Base-by-base conservation (phyloP, 2,797 vertebrate species). In the Dermochelys coriacea region DNA sequence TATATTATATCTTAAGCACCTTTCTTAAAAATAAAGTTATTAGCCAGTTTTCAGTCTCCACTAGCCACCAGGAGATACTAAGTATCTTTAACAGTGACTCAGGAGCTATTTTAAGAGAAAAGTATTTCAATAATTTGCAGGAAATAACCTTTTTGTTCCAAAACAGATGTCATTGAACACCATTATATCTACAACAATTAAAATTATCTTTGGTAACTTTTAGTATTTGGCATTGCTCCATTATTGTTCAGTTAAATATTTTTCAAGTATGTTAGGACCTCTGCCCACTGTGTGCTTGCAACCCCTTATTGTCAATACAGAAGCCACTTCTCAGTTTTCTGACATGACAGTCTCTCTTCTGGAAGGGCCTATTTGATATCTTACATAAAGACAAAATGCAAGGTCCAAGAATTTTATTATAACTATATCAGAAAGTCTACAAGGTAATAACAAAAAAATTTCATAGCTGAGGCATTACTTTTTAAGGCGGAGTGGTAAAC, bases 181-280 rank as follows among this genome's bases (percentile, higher is more conserved):
- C 87, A 98, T 98, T 98, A 97, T 98, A 98, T 97, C 97, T 98
- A 98, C 97, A 98, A 98, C 98, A 98, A 98, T 98, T 98, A 98
- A 98, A 98, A 98, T 98, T 97, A 98, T 98, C 98, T 98, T 98
- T 98, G 97, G 98, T 98, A 98, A 98, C 98, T 98, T 98, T 98
- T 97, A 98, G 98, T 96, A 89, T 97, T 96, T 98, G 98, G 98
- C 98, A 95, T 55, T 4, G 92, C 89, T 98, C 98, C 98, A 98
- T 98, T 97, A 98, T 98, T 98, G 98, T 98, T 98, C 98, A 97
- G 97, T 98, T 98, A 98, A 98, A 98, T 98, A 98, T 98, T 98
- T 98, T 98, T 98, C 98, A 98, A 98, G 98, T 98, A 96, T 89
- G 96, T 96, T 98, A 98, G 98, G 98, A 98, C 97, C 98, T 98